Evolutionary conservation across 1,140 invertebrate genomes (phyloP).

Genomic region (Triops cancriformis): DNA sequence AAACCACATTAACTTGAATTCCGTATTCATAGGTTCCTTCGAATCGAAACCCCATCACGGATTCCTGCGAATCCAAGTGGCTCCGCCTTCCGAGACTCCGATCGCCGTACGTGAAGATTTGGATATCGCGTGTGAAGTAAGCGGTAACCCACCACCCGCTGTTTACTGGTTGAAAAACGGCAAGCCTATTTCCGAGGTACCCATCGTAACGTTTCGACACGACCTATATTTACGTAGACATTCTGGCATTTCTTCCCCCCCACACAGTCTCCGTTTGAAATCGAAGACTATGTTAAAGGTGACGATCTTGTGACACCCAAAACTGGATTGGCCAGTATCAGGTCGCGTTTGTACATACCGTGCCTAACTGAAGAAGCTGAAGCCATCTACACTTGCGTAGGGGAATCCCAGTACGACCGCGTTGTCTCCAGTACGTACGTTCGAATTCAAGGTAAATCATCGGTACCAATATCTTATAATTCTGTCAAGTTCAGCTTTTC

Average conservation of each 20-base stretch:
- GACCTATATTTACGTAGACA: background rate
- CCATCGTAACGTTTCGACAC: background rate
- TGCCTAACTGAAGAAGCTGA: conserved; percentile 33
- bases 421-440: conserved; percentile 33
- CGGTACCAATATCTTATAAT: background rate
- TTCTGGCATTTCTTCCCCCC: background rate
- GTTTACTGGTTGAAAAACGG: conserved; percentile 48
- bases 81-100: conserved; percentile 29
- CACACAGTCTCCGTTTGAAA: conserved; percentile 21
- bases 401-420: conserved; percentile 33
- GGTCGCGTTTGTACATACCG: conserved; percentile 36
- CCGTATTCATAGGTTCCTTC: background rate
- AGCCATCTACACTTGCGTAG: conserved; percentile 39
- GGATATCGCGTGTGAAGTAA: conserved; percentile 43
- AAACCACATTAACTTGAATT: too few species aligned
- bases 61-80: conserved; percentile 20
- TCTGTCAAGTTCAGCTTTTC: too few species aligned
- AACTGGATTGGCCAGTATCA: conserved; percentile 26
- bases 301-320: conserved; percentile 8
- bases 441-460: conserved; percentile 21
- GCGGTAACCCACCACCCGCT: conserved; percentile 43
- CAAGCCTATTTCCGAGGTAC: conserved; percentile 29
- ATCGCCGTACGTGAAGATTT: conserved; percentile 31
- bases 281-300: conserved; percentile 23
- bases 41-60: background rate